Conservation (phyloP, 2,113 vertebrate genomes). For the Pholis gunnellus region DNA sequence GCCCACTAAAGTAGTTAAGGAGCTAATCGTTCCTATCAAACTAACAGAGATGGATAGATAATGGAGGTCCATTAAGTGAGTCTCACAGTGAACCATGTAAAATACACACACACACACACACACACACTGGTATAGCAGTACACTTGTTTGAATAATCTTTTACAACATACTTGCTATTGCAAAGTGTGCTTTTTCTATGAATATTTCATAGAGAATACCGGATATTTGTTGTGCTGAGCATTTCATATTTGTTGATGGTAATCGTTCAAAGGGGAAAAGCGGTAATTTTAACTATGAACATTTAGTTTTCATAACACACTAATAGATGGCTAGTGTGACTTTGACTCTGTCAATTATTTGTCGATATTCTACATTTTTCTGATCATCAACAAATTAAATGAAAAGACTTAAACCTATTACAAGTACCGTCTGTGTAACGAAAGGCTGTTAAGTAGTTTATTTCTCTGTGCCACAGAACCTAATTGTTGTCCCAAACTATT, state of each 20-base stretch:
- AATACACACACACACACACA: background rate
- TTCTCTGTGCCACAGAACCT: background rate
- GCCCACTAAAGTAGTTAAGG: slow-evolving; percentile 38
- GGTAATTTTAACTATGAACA: too few species aligned
- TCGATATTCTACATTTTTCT: background rate
- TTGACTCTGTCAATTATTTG: background rate
- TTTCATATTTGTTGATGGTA: too few species aligned
- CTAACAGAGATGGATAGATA: background rate
- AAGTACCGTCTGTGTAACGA: background rate
- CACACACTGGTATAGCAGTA: background rate
- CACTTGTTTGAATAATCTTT: background rate
- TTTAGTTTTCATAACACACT: too few species aligned
- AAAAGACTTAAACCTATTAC: too few species aligned
- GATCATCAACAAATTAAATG: too few species aligned
- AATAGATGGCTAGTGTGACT: background rate
- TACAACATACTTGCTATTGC: background rate
- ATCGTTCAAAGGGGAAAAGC: too few species aligned
- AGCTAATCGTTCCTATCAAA: slow-evolving; percentile 5
- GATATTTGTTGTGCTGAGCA: too few species aligned
- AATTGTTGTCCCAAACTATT: background rate
- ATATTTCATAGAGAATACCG: background rate
- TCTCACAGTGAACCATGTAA: background rate
- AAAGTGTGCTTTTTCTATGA: background rate
- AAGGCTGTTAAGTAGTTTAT: background rate
- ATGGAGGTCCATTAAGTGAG: background rate